Base-by-base conservation (phyloP, 2,888 invertebrate species). In the Meiosimyza decipiens region DNA sequence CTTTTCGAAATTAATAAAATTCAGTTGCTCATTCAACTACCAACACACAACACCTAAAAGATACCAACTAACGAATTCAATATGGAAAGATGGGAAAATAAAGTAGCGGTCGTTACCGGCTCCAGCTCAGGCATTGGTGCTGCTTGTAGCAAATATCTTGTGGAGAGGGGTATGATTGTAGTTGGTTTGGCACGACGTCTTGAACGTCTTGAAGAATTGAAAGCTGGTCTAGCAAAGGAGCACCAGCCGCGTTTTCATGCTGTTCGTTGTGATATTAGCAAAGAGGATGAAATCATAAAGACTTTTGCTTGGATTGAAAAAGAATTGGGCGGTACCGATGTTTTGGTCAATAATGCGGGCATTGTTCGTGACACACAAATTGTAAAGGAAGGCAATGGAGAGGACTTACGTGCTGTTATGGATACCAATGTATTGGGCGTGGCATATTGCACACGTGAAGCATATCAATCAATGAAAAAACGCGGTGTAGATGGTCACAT, bases 321-420 rank as follows among this genome's bases (percentile, higher is more conserved):
- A 12, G 81, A 86, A 9, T 77, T 89, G 1, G 91, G 90, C 0
- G 89, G 89, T 1, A 86, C 89, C 3, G 89, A 90, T 81, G 87
- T 91, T 0, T 84, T 91, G 60, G 81, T 91, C 1, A 91, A 91
- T 79, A 90, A 90, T 80, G 91, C 91, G 0, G 85, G 82, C 3
- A 77, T 81, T 6, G 28, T 76, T 0, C 74, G 76, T 0, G 51
- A 64, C 0, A 73, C 75, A 0, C 18, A 72, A 22, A 71, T 78
- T 13, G 64, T 71, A 49, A 74, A 74, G n/a, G 75, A 77, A 6
- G 78, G 73, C 6, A 82, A 84, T 69, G 77, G 80, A 5, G 73
- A 74, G 0, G 77, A 80, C 73, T 73, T 86, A 5, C 75, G 74
- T 9, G 79, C 84, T 9, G 81, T 85, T 0, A 76, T 90, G 1